phyloP scores from a whole-genome alignment of 2,113 vertebrate species.

The Platycercus adscitus region DNA sequence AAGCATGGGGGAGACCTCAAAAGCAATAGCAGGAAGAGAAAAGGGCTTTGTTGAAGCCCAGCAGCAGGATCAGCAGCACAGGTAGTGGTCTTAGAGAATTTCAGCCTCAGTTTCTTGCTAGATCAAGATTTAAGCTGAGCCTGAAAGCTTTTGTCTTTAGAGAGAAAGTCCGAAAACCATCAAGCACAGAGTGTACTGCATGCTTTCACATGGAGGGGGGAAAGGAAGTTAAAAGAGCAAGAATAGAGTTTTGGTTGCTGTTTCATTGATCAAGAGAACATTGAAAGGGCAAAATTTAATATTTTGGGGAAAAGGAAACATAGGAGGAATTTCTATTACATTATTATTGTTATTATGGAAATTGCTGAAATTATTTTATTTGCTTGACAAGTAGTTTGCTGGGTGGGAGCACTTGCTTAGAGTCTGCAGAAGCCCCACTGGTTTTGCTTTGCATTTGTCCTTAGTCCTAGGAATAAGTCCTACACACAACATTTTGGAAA shows the following conservation, averaged over 20 bases:
- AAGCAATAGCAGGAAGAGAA: neutral
- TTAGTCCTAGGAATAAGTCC: neutral
- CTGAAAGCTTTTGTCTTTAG: neutral
- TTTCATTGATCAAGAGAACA: neutral
- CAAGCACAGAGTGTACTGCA: accelerated
- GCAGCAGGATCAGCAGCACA: neutral
- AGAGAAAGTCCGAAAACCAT: neutral
- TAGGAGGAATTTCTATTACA: neutral
- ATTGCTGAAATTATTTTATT: neutral
- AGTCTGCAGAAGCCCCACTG: neutral
- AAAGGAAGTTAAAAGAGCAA: neutral
- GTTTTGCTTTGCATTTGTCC: neutral
- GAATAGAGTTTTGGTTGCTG: neutral
- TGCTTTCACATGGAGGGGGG: neutral
- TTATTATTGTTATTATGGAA: neutral
- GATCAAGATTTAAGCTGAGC: neutral
- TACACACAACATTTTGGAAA: neutral
- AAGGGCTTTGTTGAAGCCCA: neutral
- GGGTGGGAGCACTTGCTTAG: neutral
- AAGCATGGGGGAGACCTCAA: neutral
- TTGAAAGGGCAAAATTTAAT: neutral
- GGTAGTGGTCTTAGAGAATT: neutral
- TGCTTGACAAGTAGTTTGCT: neutral
- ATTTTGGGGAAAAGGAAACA: neutral
- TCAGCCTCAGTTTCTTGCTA: neutral